phyloP scores from a whole-genome alignment of 2,888 invertebrate species.

The Drosophila algonquin region DNA sequence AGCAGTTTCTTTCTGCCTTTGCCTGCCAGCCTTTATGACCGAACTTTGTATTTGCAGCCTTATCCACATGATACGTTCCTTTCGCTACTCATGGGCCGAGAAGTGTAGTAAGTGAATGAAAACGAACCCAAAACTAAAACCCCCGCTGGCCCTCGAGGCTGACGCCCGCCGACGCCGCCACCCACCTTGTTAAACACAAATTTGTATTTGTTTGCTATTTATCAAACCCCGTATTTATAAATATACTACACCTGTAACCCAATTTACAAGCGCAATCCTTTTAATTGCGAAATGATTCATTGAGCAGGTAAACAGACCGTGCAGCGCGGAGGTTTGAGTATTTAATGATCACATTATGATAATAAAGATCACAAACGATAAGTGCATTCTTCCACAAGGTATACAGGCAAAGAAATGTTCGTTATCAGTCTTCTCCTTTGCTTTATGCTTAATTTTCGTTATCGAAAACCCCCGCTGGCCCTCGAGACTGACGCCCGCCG shows the following conservation, averaged over 20 bases:
- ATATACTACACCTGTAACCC: constrained; percentile 43
- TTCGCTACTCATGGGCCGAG: constrained; percentile 75
- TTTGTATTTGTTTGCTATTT: constrained; percentile 34
- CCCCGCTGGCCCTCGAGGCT: constrained; percentile 25
- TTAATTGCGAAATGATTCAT: constrained; percentile 22
- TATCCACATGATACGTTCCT: constrained; percentile 77
- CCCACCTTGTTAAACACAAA: constrained; percentile 30
- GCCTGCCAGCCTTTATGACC: constrained; percentile 52
- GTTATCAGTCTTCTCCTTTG: too few species aligned
- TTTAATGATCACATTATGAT: too few species aligned
- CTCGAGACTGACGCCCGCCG: constrained; percentile 12
- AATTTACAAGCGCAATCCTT: constrained; percentile 46
- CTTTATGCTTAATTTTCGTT: too few species aligned
- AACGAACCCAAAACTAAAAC: constrained; percentile 15
- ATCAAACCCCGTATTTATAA: constrained; percentile 39
- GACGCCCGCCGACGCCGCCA: not conserved
- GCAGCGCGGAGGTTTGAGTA: too few species aligned
- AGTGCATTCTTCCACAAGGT: too few species aligned
- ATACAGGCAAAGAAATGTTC: too few species aligned
- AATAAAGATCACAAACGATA: too few species aligned
- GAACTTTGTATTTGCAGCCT: constrained; percentile 68
- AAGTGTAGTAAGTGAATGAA: constrained; percentile 62
- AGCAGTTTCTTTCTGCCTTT: constrained; percentile 37
- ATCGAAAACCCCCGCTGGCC: constrained; percentile 28
- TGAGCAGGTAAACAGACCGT: not conserved